Base-by-base conservation (phyloP, 2,113 vertebrate genomes). In the Oncorhynchus mykiss region DNA sequence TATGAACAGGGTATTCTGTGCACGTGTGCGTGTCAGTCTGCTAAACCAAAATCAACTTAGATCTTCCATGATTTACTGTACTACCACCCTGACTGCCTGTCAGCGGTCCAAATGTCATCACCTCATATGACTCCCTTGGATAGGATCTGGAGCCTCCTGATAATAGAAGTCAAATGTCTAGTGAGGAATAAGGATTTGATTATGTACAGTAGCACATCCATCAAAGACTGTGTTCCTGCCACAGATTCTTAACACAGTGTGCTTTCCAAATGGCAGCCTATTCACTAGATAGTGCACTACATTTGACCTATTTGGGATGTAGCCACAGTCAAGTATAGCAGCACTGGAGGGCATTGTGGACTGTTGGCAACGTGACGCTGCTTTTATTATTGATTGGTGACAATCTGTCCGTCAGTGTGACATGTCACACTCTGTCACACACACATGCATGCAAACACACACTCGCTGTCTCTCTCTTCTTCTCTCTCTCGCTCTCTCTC, bases 371-470 rank as follows among this genome's bases (percentile, higher is more conserved):
- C 13, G 45, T 65, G 60, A 62, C 4, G 4, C 34, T 31, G 13
- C 7, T 18, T 31, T 65, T 9, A 31, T 25, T 24, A 27, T n/a
- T 59, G 70, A 72, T 59, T 34, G 22, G 16, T 18, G 67, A 68
- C 67, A 68, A 68, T 27, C 25, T 68, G 67, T 68, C 31, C 67
- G 20, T 39, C 67, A 14, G 67, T 68, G 22, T 67, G 27, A 68
- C 67, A 39, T 2, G 27, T 9, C 31, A 68, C 31, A 67, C 66
- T 29, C 66, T 29, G 22, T 16, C 29, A 16, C 66, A 67, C 66
- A 67, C 18, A 67, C 12, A 67, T 13, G 51, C 65, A 34, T 5
- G 27, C 65, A 67, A 45, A 45, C 39, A 45, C 9, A 45, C 39
- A 45, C 39, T 45, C 39, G 0, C 39, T 9, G 2, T 11, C 8